Evolutionary conservation across 1,140 invertebrate species (phyloP).

Genomic region (Drosophila ananassae): DNA sequence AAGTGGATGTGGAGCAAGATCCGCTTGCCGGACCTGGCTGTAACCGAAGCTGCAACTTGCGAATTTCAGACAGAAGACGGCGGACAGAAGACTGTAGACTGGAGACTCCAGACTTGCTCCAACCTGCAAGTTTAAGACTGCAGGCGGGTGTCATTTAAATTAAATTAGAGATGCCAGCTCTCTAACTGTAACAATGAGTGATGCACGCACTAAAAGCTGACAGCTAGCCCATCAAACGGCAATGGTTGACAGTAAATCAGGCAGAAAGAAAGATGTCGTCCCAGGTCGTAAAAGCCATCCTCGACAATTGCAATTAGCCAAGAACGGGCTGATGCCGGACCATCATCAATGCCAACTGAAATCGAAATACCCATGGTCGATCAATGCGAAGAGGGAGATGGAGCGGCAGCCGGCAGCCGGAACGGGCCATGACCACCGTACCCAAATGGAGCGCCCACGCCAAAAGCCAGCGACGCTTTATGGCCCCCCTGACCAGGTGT

Average conservation of each 20-base stretch:
- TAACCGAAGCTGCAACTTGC: slow-evolving; percentile 33
- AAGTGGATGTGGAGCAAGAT: slow-evolving; percentile 48
- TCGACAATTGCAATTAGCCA: slow-evolving; percentile 66
- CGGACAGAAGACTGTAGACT: no score
- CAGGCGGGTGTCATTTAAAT: slow-evolving; percentile 78
- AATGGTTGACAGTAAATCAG: slow-evolving; percentile 69
- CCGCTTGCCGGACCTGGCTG: slow-evolving; percentile 4
- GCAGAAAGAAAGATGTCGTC: slow-evolving; percentile 46
- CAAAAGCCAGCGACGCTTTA: slow-evolving; percentile 20
- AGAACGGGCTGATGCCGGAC: slow-evolving; percentile 11
- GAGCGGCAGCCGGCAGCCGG: slow-evolving; percentile 13
- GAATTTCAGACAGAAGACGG: background rate
- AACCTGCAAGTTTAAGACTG: background rate
- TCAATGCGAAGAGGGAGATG: slow-evolving; percentile 1
- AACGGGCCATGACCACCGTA: slow-evolving; percentile 16
- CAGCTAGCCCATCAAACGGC: slow-evolving; percentile 44
- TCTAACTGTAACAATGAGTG: slow-evolving; percentile 82
- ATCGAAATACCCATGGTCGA: slow-evolving; percentile 32
- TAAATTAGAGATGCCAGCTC: slow-evolving; percentile 78
- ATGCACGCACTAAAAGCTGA: slow-evolving; percentile 78
- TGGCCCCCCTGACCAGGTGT: slow-evolving; percentile 46
- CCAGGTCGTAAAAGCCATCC: slow-evolving; percentile 8
- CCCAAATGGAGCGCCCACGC: slow-evolving; percentile 56
- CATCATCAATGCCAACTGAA: slow-evolving; percentile 71
- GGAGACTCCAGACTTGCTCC: no score